Base-by-base conservation (phyloP, 2,888 invertebrate species). In the Drosophila atroscutellata region DNA sequence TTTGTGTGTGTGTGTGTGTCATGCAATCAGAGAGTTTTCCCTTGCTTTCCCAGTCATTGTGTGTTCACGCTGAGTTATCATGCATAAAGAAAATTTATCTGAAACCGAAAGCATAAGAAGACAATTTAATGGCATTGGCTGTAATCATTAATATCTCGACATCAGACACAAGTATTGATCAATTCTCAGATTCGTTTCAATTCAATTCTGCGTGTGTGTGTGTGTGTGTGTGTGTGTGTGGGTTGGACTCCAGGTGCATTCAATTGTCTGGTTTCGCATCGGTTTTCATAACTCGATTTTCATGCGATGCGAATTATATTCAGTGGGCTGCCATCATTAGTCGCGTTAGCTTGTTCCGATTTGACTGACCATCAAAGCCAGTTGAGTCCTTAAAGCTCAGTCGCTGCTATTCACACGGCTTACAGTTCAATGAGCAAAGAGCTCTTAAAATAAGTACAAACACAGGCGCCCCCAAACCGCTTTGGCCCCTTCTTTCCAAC, bases 131-230 rank as follows among this genome's bases (percentile, higher is more conserved):
- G 85, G 74, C 83, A 80, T 77, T 77, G 67, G 67, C 81, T 76
- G 86, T 79, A 91, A 89, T 91, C 88, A 91, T 91, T 91, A 91
- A 91, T 90, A 91, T 87, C 90, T 88, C 18, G 4, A 65, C 39
- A 56, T 37, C 36, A 32, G 37, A 56, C 47, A 55, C 69, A 73
- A 73, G 66, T 72, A 75, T 81, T 78, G 72, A 72, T 81, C 72
- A 73, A 64, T 60, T 71, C 57, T 52, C 32, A 68, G 65, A 69
- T 79, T 66, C 56, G 47, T 42, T 72, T 69, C 42, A 49, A 62
- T 20, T 66, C 26, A 18, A 26, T 54, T 36, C 24, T 36, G 36
- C 2, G 36, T 8, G 32, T 55, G 36, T 59, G 76, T 60, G 55
- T 56, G 34, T 34, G n/a, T 34, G 15, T 24, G 34, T 52, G 32